Base-by-base conservation (phyloP, 1,140 invertebrate species). In the Tetramorium alpestre region DNA sequence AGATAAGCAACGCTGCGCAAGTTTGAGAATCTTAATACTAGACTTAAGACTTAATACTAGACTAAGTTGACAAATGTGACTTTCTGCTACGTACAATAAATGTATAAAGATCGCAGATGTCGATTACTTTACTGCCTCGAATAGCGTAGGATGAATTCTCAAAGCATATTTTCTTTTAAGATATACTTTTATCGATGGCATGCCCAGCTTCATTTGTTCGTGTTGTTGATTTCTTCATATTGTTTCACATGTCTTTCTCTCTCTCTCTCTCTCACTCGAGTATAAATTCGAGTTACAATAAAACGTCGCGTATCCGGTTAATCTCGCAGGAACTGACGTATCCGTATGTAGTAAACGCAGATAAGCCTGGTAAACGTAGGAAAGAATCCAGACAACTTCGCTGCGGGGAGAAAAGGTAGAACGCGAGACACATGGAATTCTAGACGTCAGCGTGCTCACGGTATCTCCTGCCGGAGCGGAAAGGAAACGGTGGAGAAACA, bases 281-380 rank as follows among this genome's bases (percentile, higher is more conserved):
- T n/a, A 60, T 84, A 84, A 84, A 84, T 84, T 84, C 8, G 47
- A 75, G n/a, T 13, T 75, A 44, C 28, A 73, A 84, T 75, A 84
- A 84, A 84, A 75, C 80, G 69, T 84, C 41, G 51, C 69, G 3
- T 73, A 84, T 75, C 69, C 80, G 67, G 67, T 84, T 84, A 84
- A 84, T 84, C 69, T 84, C 38, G 28, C 41, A 38, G 25, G 51
- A 54, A 73, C 69, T 51, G 65, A 67, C 33, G 62, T 67, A 64
- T 76, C 44, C 72, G 60, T 80, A 64, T 33, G 65, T 38, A 60
- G 54, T 49, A 64, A 82, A 62, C 49, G 78, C 44, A 84, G 85
- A 84, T 84, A 84, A 87, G 47, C 49, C 47, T 44, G 78, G 56
- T 85, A 84, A 84, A 84, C 47, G 85, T 73, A 70, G 69, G 85